Conservation (phyloP, 2,797 vertebrate species). For the Anas georgica region DNA sequence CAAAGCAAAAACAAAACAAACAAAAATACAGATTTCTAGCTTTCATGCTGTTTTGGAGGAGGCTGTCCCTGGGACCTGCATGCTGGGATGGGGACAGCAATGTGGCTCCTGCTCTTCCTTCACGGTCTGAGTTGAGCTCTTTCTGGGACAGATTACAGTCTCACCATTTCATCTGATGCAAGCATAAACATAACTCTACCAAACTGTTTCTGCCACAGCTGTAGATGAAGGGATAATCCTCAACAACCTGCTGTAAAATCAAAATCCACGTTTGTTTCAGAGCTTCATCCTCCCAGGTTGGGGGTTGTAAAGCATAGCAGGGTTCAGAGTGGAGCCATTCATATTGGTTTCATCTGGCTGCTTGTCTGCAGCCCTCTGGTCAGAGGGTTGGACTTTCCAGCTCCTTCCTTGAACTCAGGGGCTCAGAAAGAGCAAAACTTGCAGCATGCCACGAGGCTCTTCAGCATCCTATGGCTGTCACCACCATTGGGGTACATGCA, state of each 20-base stretch:
- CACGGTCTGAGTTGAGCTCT: neutral
- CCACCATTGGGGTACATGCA: neutral
- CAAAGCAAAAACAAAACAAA: neutral
- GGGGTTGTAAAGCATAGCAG: neutral
- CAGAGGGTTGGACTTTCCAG: neutral
- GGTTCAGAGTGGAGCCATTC: neutral
- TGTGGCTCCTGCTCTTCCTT: neutral
- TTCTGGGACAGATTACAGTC: neutral
- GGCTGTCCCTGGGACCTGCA: neutral
- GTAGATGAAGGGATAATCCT: neutral
- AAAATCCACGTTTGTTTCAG: neutral
- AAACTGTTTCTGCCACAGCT: neutral
- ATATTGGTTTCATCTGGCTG: neutral
- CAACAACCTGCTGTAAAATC: neutral
- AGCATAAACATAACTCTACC: neutral
- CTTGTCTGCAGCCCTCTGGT: neutral
- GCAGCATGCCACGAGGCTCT: neutral
- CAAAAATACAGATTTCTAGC: neutral
- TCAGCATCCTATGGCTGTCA: neutral
- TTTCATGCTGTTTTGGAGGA: neutral
- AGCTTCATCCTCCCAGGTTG: neutral
- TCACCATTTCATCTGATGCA: neutral
- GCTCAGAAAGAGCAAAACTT: slow-evolving; percentile 28
- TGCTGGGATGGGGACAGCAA: neutral
- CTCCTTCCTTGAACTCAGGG: neutral